Base-by-base conservation (phyloP, 2,888 invertebrate genomes). In the Rhagonycha lutea region DNA sequence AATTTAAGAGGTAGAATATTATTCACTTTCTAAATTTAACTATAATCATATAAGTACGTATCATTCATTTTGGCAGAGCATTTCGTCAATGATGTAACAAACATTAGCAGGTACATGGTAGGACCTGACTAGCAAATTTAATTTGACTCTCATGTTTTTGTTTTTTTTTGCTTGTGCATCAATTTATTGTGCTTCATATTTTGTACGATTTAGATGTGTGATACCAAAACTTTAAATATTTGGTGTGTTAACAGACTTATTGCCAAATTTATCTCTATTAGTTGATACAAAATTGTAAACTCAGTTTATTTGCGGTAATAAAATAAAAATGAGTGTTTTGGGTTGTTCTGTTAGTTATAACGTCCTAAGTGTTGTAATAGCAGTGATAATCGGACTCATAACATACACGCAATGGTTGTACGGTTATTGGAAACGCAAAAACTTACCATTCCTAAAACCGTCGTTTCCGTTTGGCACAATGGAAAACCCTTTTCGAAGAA, bases 391-490 rank as follows among this genome's bases (percentile, higher is more conserved):
- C 67, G 32, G 47, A 24, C 2, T 60, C 4, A 1, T 72, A 23
- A 29, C 72, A 7, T 68, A 28, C 4, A 60, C 60, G 10, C 63
- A 74, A 65, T 74, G 69, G 69, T 32, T 14, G n/a, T 74, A n/a
- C n/a, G n/a, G n/a, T n/a, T n/a, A n/a, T n/a, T n/a, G n/a, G n/a
- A n/a, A n/a, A n/a, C n/a, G n/a, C 14, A 47, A 23, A 14, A 26
- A 63, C n/a, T 4, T 78, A 14, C 70, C 67, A 0, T 68, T 28
- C 24, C 10, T 69, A 0, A 28, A 68, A 67, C 76, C 78, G 3
- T 11, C 12, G 14, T 79, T 85, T 68, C 84, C 84, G 10, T 84
- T 80, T 68, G 85, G 85, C 7, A 82, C 84, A 76, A 60, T 76
- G 4, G 67, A 71, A n/a, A 61, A 73, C 12, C 3, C 78, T n/a